Evolutionary conservation across 1,140 invertebrate genomes (phyloP).

Genomic region (Bemisia tabaci): DNA sequence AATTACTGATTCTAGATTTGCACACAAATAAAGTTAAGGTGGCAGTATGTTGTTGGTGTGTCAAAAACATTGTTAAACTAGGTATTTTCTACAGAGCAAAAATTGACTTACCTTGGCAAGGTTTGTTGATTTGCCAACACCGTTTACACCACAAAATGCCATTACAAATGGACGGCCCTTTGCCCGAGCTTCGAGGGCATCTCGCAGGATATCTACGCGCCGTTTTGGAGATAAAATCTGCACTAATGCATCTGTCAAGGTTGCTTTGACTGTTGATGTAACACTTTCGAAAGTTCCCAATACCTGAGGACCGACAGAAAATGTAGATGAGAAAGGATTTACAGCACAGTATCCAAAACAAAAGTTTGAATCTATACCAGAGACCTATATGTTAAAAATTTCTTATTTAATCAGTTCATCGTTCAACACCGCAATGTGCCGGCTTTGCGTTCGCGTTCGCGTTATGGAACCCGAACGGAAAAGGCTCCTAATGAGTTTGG

Average conservation of each 20-base stretch:
- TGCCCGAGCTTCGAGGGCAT: constrained; percentile 80
- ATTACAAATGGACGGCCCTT: constrained; percentile 81
- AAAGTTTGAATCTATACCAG: no score
- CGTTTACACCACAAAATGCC: constrained; percentile 98
- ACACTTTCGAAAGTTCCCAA: constrained; percentile 88
- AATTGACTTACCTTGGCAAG: constrained; percentile 77
- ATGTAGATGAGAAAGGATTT: not conserved
- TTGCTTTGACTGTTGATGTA: constrained; percentile 63
- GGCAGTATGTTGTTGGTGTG: no score
- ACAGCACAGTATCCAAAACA: not conserved
- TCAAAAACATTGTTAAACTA: no score
- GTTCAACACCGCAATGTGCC: no score
- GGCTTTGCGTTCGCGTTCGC: no score
- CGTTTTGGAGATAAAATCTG: constrained; percentile 88
- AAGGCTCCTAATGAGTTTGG: no score
- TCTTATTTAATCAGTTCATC: no score
- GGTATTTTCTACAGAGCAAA: no score
- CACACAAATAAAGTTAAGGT: no score
- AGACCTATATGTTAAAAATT: no score
- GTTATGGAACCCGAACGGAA: no score
- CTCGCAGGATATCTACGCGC: constrained; percentile 90
- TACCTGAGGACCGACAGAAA: constrained; percentile 28
- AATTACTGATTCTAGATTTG: no score
- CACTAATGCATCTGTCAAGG: constrained; percentile 69
- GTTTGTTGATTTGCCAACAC: constrained; percentile 99